Base-by-base conservation (phyloP, 2,113 vertebrate species). In the Melanerpes aurifrons region DNA sequence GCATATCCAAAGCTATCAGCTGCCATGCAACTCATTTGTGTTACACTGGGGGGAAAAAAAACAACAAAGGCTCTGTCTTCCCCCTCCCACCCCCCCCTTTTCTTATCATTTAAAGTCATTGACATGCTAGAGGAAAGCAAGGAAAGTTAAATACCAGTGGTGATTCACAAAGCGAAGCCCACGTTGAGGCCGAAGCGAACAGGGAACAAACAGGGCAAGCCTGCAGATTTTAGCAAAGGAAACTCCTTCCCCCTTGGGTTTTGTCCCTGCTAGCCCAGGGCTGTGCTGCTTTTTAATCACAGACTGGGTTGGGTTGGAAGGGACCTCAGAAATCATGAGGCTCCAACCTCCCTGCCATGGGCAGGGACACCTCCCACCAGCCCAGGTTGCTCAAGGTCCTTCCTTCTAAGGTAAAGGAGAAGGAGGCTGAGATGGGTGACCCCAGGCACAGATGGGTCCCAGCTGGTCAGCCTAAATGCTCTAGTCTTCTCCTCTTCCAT, bases 211-310 rank as follows among this genome's bases (percentile, higher is more conserved):
- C 11, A n/a, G 25, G 37, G 50, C 17, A 20, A 22, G 29, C 16
- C 0, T 5, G 17, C 0, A 12, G 50, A 31, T 75, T 43, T 37
- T 29, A 14, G 22, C 61, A 40, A 8, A 25, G 53, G 69, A 22
- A 82, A 76, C 25, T 58, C 59, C 18, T 15, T 62, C 48, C 78
- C 26, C 61, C 31, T 71, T 12, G 8, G 17, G 1, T 35, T 4
- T 5, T 7, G 29, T 5, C 71, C 72, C 53, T 28, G 5, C 15
- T 3, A 7, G 8, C 10, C 69, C 18, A n/a, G 29, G 26, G 64
- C 31, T 21, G 5, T 0, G 4, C 48, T 31, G 16, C 8, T 15
- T 31, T 22, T 0, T 17, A 26, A 31, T 31, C 10, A 3, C 21
- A 54, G 2, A 4, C 22, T 40, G 11, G 2, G 6, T 53, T 18